These are phyloP conservation scores for Perca fluviatilis DNA, from an alignment of 2,113 vertebrate species.

Conservation along the genomic window DNA sequence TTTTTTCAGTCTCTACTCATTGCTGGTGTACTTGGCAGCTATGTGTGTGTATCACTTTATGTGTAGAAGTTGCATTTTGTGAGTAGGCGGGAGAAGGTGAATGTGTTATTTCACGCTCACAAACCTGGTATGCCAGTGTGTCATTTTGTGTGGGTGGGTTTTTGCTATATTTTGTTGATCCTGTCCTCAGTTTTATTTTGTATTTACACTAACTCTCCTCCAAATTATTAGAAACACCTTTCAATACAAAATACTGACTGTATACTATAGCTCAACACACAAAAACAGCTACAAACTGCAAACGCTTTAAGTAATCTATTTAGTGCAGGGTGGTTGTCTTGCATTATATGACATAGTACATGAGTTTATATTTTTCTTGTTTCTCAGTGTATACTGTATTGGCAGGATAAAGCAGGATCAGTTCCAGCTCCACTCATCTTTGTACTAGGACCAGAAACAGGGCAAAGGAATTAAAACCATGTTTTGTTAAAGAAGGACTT, in stretches of 20 bases:
- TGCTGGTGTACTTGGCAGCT: not conserved
- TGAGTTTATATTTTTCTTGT: not conserved
- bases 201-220: not conserved
- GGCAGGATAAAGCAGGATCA: not conserved
- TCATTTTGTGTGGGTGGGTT: conserved; percentile 38
- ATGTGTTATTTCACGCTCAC: conserved; percentile 38
- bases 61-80: conserved; percentile 3
- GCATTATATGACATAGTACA: not conserved
- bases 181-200: conserved; percentile 10
- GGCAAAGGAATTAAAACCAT: not conserved
- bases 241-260: not conserved
- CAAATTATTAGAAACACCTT: not conserved
- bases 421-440: not conserved
- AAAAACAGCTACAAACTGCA: not conserved
- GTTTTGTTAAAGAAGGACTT: not conserved
- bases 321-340: not conserved
- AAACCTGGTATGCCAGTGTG: conserved; percentile 13
- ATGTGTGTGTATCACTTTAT: not conserved
- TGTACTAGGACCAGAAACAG: not conserved
- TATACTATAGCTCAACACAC: not conserved
- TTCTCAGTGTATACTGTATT: not conserved
- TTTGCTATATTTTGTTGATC: conserved; percentile 11
- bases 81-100: conserved; percentile 27
- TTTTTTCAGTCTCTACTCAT: not conserved
- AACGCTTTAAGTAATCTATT: not conserved